These are phyloP conservation scores for Pogonus chalceus DNA, from an alignment of 1,140 invertebrate genomes.

Conservation along the genomic window DNA sequence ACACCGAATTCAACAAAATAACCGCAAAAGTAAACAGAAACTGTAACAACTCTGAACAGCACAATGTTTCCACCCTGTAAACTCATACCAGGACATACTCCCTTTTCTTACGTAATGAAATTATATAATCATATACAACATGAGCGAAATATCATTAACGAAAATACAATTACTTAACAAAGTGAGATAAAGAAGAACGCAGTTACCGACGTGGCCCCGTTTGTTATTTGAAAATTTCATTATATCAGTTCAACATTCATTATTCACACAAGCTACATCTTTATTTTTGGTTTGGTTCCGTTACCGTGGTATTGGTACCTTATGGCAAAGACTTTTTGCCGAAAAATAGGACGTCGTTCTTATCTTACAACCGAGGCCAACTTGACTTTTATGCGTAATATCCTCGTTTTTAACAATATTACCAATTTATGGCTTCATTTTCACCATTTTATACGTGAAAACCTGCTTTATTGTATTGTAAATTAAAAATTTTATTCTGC, in stretches of 20 bases:
- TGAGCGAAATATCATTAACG: neutral
- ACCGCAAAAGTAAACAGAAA: neutral
- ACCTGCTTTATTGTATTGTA: neutral
- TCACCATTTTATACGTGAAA: neutral
- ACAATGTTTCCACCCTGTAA: neutral
- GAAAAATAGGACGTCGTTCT: no score
- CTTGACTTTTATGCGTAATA: neutral
- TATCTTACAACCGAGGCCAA: no score
- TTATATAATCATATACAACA: constrained; percentile 2
- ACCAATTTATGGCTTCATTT: neutral
- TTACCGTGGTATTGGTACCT: no score
- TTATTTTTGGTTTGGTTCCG: no score
- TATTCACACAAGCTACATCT: neutral
- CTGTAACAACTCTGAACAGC: neutral
- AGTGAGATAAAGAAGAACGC: neutral
- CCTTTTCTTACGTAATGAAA: neutral
- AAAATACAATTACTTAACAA: neutral
- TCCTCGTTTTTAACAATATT: neutral
- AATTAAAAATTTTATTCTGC: neutral
- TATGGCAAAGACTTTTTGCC: no score
- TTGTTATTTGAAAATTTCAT: neutral
- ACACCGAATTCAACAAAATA: neutral
- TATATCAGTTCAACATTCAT: neutral
- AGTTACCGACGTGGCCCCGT: neutral
- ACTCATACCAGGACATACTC: neutral